Base-by-base conservation (phyloP, 2,797 vertebrate genomes). In the Neoniphon sammara region DNA sequence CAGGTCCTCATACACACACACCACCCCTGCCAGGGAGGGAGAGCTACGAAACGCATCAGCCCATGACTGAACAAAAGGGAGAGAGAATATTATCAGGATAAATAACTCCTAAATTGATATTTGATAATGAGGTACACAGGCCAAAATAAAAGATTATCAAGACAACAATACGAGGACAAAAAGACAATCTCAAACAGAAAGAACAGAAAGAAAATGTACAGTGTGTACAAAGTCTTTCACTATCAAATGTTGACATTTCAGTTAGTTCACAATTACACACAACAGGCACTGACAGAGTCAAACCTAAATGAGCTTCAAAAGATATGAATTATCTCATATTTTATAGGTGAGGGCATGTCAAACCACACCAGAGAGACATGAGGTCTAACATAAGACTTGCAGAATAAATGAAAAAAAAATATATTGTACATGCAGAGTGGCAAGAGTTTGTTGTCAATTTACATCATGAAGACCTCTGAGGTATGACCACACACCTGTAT, bases 31-130 rank as follows among this genome's bases (percentile, higher is more conserved):
- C 73, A 99, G 88, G 64, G 98, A 95, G 0, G 97, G 95, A 27
- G 93, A 93, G 91, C 94, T 99, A 70, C 97, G 96, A 92, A 99
- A 99, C 0, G 98, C 98, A 0, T 99, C 98, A 0, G 98, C 98
- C 98, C 98, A 99, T 7, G 97, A 96, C 98, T 99, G 88, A 0
- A 55, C 27, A 69, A 78, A 54, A 75, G 58, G 85, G 49, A 79
- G 62, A 59, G 27, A 69, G 56, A 18, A 73, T 9, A 57, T 1
- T 25, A 66, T 55, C 21, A 68, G 6, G 39, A n/a, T 44, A 44
- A 50, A 27, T n/a, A 30, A 31, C 1, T 15, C 0, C 5, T 42
- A 25, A 44, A 58, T 71, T 4, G 18, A 15, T 7, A 27, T 56
- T 36, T 14, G 21, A n/a, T 14, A 17, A 1, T 18, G 46, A 11